Base-by-base conservation (phyloP, 2,797 vertebrate genomes). In the Eulemur coronatus region DNA sequence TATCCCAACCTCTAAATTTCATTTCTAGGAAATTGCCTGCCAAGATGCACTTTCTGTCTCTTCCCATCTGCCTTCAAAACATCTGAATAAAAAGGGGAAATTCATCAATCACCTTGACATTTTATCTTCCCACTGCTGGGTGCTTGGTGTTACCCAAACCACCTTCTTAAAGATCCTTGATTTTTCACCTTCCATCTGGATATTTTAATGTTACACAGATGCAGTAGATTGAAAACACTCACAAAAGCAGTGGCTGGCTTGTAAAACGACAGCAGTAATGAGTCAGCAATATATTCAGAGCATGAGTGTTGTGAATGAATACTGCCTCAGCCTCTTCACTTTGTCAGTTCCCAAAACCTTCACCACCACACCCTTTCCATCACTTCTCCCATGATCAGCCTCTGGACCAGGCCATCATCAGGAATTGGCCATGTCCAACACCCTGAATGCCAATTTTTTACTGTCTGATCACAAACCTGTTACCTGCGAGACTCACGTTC, bases 11-110 rank as follows among this genome's bases (percentile, higher is more conserved):
- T 88, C 20, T 30, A 84, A 12, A 70, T 65, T 93, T 79, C 24
- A 65, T 85, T 93, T 93, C 69, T 50, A 82, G 89, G 59, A 82
- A 95, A 75, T 9, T 57, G 13, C 38, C 20, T 67, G 72, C 75
- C 55, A 95, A 46, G 72, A 52, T 76, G 52, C 28, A 80, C 35
- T 94, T 95, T 78, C 63, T 76, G 13, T 43, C 2, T 67, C 3
- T 85, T 80, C 20, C 41, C 81, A 55, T 14, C 46, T 85, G 55
- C 79, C 61, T 81, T 95, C 59, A 55, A 95, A 95, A 91, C 38
- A 46, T 86, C 89, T 70, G 41, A 57, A 61, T 46, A 41, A 90
- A 91, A 73, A 76, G 69, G 24, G 26, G 48, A 70, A 85, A 86
- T 63, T 73, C n/a, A 82, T 89, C 69, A 57, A 67, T 92, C 90